phyloP scores from a whole-genome alignment of 2,888 invertebrate genomes.

The Caenorhabditis uteleia region DNA sequence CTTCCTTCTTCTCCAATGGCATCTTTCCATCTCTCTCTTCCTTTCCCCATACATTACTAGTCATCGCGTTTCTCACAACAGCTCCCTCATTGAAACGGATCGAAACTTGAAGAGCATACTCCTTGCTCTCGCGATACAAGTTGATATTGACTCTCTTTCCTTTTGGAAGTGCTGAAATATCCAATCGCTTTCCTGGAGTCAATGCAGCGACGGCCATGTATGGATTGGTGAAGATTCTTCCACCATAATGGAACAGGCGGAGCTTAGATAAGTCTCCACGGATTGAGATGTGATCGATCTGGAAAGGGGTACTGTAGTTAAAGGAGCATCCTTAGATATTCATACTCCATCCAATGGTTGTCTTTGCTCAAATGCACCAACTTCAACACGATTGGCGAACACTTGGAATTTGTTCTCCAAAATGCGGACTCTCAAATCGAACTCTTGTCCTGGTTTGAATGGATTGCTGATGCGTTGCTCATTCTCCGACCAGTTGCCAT shows the following conservation, averaged over 20 bases:
- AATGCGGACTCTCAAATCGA: slow-evolving; percentile 67
- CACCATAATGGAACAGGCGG: slow-evolving; percentile 68
- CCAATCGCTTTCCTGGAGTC: slow-evolving; percentile 65
- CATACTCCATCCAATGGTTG: slow-evolving; percentile 62
- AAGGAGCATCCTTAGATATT: neutral
- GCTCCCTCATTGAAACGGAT: slow-evolving; percentile 67
- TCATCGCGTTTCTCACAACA: slow-evolving; percentile 67
- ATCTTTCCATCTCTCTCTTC: slow-evolving; percentile 69
- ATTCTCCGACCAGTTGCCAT: slow-evolving; percentile 67
- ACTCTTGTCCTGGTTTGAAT: slow-evolving; percentile 63
- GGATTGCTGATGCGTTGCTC: slow-evolving; percentile 67
- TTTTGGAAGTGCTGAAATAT: slow-evolving; percentile 64
- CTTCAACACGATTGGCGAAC: slow-evolving; percentile 65
- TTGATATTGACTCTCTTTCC: slow-evolving; percentile 67
- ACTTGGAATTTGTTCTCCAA: slow-evolving; percentile 65
- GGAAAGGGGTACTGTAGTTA: slow-evolving; percentile 3
- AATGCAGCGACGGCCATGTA: slow-evolving; percentile 67
- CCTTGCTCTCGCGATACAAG: slow-evolving; percentile 63
- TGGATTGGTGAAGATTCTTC: slow-evolving; percentile 63
- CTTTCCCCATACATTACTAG: slow-evolving; percentile 64
- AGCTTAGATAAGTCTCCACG: slow-evolving; percentile 61
- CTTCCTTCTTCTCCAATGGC: slow-evolving; percentile 61
- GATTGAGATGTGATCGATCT: slow-evolving; percentile 68
- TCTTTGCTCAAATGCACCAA: slow-evolving; percentile 67
- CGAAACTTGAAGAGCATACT: slow-evolving; percentile 67